Percentiles rank a stretch among this genome's conserved stretches.
These are phyloP conservation scores for Peromyscus californicus DNA, from an alignment of 2,113 vertebrate species.

Conservation along the genomic window DNA sequence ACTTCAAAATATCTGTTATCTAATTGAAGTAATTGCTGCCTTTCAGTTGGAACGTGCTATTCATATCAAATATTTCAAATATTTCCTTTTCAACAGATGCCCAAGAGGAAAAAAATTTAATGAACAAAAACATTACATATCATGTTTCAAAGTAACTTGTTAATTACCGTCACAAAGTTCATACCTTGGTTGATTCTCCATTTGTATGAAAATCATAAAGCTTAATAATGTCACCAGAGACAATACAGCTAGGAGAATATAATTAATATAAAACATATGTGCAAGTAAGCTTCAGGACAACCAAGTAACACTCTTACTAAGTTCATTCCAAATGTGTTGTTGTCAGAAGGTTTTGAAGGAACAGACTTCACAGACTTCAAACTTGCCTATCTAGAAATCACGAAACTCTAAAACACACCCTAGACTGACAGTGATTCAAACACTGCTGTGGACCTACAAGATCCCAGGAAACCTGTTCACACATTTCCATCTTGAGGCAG, in stretches of 20 bases:
- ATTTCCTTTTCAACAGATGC: background rate
- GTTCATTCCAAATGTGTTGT: background rate
- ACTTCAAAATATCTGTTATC: background rate
- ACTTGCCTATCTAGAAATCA: background rate
- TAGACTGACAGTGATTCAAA: background rate
- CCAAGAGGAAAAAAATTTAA: background rate
- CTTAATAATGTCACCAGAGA: background rate
- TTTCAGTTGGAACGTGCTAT: background rate
- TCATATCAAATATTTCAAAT: background rate
- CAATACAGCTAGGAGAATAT: background rate
- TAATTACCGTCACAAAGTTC: background rate
- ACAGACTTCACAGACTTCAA: background rate
- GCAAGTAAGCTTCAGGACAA: background rate
- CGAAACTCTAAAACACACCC: background rate
- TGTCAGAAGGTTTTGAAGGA: background rate
- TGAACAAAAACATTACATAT: background rate
- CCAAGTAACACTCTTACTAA: background rate
- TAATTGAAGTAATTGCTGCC: conserved; percentile 35
- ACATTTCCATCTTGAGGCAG: accelerated
- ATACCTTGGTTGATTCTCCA: background rate
- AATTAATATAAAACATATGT: background rate
- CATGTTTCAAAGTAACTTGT: conserved; percentile 14
- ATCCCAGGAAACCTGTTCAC: background rate
- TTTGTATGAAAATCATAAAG: conserved; percentile 3
- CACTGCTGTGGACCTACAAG: background rate